Percentiles rank a stretch among this genome's conserved stretches.
Conservation (phyloP, 2,113 vertebrate species). For the Ictidomys tridecemlineatus region DNA sequence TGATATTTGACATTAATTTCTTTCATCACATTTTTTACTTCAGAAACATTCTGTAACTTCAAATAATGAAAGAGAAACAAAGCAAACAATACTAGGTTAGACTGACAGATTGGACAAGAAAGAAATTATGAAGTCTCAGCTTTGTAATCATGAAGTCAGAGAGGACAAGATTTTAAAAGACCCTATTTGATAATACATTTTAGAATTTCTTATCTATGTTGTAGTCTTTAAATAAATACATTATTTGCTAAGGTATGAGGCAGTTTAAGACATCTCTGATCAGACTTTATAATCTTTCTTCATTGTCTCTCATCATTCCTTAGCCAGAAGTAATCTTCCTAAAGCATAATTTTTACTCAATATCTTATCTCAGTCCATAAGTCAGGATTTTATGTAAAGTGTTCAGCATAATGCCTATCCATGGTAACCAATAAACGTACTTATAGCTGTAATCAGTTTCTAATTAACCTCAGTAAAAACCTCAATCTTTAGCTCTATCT, state of each 20-base stretch:
- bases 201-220: not conserved
- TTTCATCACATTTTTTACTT: not conserved
- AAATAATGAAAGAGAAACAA: not conserved
- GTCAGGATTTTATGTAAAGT: not conserved
- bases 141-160: not conserved
- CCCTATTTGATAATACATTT: not conserved
- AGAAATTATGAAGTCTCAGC: not conserved
- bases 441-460: no score
- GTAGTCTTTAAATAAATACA: conserved; percentile 16
- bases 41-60: not conserved
- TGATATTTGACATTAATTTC: not conserved
- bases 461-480: no score
- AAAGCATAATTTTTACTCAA: not conserved
- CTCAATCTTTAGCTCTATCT: not conserved
- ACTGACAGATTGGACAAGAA: not conserved
- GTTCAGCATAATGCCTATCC: not conserved
- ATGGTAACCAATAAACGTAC: not conserved
- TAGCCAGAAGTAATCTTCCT: not conserved
- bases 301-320: not conserved
- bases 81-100: not conserved
- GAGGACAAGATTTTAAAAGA: not conserved
- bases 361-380: not conserved
- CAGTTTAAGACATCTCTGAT: not conserved
- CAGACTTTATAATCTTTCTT: not conserved
- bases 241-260: not conserved